A percentile compares a stretch with the other conserved stretches of the same genome.
These are phyloP conservation scores for Brachyopa scutellaris DNA, from an alignment of 2,888 invertebrate species.

Conservation along the genomic window DNA sequence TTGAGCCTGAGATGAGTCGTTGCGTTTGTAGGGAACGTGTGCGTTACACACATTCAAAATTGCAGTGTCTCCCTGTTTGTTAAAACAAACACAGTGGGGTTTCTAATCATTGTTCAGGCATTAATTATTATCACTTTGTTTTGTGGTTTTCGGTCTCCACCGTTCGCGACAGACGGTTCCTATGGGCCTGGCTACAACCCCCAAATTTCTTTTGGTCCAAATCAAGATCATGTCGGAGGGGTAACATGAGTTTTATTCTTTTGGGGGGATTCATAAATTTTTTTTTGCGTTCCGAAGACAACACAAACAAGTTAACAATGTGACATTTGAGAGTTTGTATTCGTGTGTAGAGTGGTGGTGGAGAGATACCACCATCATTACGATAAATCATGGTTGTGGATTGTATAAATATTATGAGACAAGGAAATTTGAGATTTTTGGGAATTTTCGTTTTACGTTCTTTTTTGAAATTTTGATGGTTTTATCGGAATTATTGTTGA, in stretches of 20 bases:
- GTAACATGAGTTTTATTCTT: conserved; percentile 41
- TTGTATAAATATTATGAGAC: conserved; percentile 58
- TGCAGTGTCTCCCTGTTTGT: conserved; percentile 35
- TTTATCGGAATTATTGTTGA: conserved; percentile 47
- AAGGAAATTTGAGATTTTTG: conserved; percentile 67
- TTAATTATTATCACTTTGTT: conserved; percentile 58
- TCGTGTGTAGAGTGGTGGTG: conserved; percentile 25
- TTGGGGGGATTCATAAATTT: conserved; percentile 53
- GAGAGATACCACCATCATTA: conserved; percentile 46
- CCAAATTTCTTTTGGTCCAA: conserved; percentile 16
- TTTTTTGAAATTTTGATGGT: conserved; percentile 19
- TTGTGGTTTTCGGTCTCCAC: conserved; percentile 9
- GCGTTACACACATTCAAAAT: conserved; percentile 36
- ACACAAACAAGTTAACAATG: no score
- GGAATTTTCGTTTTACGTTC: conserved; percentile 24
- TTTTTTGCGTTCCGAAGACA: conserved; percentile 61
- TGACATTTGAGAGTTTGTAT: conserved; percentile 50
- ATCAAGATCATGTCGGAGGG: conserved; percentile 54
- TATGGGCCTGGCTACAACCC: neutral
- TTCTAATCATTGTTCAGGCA: conserved; percentile 65
- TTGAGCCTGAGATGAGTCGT: conserved; percentile 49
- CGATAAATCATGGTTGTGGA: conserved; percentile 61
- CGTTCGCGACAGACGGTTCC: no score
- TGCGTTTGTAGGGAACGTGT: conserved; percentile 22
- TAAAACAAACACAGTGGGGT: conserved; percentile 57